phyloP scores from a whole-genome alignment of 2,888 invertebrate genomes.

The Tuberolachnus salignus region DNA sequence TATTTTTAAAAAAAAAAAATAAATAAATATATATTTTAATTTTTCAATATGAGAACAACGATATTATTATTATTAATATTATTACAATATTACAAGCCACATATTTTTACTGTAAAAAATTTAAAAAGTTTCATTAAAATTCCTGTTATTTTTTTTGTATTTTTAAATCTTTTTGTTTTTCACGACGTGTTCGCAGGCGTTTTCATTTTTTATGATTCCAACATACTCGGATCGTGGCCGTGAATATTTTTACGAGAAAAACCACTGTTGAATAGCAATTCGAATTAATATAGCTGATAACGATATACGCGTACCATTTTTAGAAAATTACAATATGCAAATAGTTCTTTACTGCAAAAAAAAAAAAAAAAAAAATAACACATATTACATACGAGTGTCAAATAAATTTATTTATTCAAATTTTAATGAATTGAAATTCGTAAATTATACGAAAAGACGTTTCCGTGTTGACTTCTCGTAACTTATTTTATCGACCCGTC shows the following conservation, averaged over 20 bases:
- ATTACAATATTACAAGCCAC: not conserved
- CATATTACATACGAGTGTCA: no score
- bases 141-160: not conserved
- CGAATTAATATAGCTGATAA: not conserved
- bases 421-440: not conserved
- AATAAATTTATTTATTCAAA: not conserved
- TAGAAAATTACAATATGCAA: not conserved
- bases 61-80: slow-evolving; percentile 8
- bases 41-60: slow-evolving; percentile 10
- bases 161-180: not conserved
- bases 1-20: no score
- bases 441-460: not conserved
- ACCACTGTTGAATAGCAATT: not conserved
- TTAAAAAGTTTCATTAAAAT: slow-evolving; percentile 33
- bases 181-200: not conserved
- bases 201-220: slow-evolving; percentile 13
- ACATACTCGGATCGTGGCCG: not conserved
- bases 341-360: not conserved
- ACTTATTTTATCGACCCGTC: no score
- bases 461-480: no score
- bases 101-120: slow-evolving; percentile 27
- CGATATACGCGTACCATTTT: not conserved
- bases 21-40: slow-evolving; percentile 18
- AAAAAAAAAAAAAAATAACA: no score
- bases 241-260: slow-evolving; percentile 4